phyloP scores from a whole-genome alignment of 1,140 invertebrate genomes.

The Drosophila arawakana region DNA sequence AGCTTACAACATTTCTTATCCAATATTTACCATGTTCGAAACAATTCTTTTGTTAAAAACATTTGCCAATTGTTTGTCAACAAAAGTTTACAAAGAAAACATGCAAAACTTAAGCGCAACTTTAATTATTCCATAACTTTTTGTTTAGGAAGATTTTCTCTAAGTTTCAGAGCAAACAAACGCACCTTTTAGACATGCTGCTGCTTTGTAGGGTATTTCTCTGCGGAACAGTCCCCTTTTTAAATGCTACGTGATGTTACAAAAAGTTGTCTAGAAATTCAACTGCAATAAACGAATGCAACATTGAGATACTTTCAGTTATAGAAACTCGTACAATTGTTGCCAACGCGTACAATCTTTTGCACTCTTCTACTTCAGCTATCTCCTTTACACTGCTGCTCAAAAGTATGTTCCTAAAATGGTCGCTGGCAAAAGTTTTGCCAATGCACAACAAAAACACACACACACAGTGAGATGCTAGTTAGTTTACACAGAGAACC shows the following conservation, averaged over 20 bases:
- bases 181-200: no score
- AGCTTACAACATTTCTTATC: neutral
- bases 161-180: no score
- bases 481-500: slow-evolving; percentile 11
- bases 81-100: neutral
- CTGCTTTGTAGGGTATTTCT: neutral
- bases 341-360: slow-evolving; percentile 22
- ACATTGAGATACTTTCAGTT: slow-evolving; percentile 46
- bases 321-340: slow-evolving; percentile 32
- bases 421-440: slow-evolving; percentile 28
- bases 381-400: neutral
- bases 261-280: slow-evolving; percentile 21
- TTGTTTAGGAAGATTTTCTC: no score
- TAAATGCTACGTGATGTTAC: slow-evolving; percentile 3
- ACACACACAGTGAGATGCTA: slow-evolving; percentile 11
- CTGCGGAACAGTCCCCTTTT: neutral
- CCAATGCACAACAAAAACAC: slow-evolving; percentile 22
- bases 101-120: neutral
- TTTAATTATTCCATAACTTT: no score
- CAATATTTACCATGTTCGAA: no score
- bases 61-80: no score
- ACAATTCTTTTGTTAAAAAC: no score
- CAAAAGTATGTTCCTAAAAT: slow-evolving; percentile 25
- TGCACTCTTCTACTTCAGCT: neutral
- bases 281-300: slow-evolving; percentile 42